A percentile compares a stretch with the other conserved stretches of the same genome.
Evolutionary conservation across 1,140 invertebrate species (phyloP).

Genomic region (Aphidius gifuensis): DNA sequence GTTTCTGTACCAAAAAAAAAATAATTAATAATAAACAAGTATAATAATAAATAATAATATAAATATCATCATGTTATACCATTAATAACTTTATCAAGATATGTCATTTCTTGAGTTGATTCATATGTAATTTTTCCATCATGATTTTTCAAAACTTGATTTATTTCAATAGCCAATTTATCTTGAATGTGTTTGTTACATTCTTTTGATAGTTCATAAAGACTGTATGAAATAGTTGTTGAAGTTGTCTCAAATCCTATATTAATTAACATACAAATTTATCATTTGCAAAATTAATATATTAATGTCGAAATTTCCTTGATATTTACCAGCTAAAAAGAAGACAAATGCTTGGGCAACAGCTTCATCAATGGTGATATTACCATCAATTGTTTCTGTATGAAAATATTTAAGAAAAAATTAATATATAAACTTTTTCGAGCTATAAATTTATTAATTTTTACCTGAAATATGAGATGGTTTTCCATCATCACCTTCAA

Average conservation of each 20-base stretch:
- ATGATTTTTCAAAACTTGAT: constrained; percentile 23
- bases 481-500: constrained; percentile 16
- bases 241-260: constrained; percentile 43
- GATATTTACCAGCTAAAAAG: constrained; percentile 35
- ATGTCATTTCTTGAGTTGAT: constrained; percentile 28
- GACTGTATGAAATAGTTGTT: constrained; percentile 28
- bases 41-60: no score
- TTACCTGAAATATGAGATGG: no score
- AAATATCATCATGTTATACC: not conserved
- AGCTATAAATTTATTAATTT: no score
- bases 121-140: constrained; percentile 15
- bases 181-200: constrained; percentile 35
- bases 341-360: constrained; percentile 36
- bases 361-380: constrained; percentile 28
- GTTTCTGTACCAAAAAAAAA: no score
- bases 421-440: no score
- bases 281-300: no score
- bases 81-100: constrained; percentile 33
- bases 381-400: constrained; percentile 36
- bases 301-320: no score
- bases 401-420: no score
- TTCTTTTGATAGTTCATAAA: constrained; percentile 37
- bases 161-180: constrained; percentile 31
- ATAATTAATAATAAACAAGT: no score
- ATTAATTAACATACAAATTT: no score